Percentiles rank a stretch among this genome's conserved stretches.
Evolutionary conservation across 1,140 invertebrate genomes (phyloP).

Genomic region (Archivesica marissinica): DNA sequence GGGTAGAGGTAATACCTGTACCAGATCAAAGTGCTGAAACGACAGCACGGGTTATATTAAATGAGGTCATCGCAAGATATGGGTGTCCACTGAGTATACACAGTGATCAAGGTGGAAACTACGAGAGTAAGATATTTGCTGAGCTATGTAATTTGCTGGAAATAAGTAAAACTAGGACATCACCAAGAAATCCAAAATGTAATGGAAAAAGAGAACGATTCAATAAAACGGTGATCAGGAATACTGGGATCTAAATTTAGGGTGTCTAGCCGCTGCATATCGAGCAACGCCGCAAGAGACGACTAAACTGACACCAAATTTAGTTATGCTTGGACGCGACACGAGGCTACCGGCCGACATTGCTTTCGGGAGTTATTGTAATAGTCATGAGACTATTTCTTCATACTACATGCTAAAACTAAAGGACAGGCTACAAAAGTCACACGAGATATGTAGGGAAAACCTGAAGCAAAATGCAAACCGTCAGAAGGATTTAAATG

Average conservation of each 20-base stretch:
- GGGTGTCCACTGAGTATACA: conserved; percentile 3
- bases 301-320: conserved; percentile 64
- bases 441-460: too few species aligned
- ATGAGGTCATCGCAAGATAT: not conserved
- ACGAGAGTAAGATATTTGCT: conserved; percentile 31
- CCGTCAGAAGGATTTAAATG: too few species aligned
- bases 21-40: conserved; percentile 13
- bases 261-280: conserved; percentile 54
- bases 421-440: too few species aligned
- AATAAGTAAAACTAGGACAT: conserved; percentile 34
- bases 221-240: conserved; percentile 69
- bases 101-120: not conserved
- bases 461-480: too few species aligned
- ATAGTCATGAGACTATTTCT: too few species aligned
- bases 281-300: conserved; percentile 55
- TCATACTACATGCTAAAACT: too few species aligned
- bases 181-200: conserved; percentile 56
- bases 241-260: conserved; percentile 66
- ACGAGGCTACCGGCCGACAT: conserved; percentile 60
- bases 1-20: conserved; percentile 6
- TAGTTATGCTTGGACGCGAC: conserved; percentile 67
- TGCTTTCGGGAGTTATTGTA: conserved; percentile 40
- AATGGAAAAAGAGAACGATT: conserved; percentile 71
- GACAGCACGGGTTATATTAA: not conserved
- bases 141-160: conserved; percentile 48